A percentile compares a stretch with the other conserved stretches of the same genome.
Evolutionary conservation across 2,113 vertebrate species (phyloP).

Genomic region (Trachemys scripta): DNA sequence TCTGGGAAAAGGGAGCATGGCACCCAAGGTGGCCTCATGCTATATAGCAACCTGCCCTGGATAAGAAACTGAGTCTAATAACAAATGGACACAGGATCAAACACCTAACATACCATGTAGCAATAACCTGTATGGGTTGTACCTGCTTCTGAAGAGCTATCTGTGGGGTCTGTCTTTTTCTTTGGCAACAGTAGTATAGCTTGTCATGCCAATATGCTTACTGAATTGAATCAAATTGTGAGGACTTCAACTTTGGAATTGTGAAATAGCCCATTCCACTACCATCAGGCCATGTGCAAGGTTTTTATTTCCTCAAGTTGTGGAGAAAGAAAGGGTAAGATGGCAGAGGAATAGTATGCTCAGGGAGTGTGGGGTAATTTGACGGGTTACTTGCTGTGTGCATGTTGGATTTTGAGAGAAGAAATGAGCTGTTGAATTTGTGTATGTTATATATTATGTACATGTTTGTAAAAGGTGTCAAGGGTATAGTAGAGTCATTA

Average conservation of each 20-base stretch:
- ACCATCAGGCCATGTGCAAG: not conserved
- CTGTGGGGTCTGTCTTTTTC: not conserved
- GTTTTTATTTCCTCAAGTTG: not conserved
- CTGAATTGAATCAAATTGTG: constrained; percentile 27
- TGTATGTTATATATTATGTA: not conserved
- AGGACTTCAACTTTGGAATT: not conserved
- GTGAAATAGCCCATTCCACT: not conserved
- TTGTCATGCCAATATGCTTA: constrained; percentile 12
- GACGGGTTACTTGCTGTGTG: not conserved
- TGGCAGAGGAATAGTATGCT: not conserved
- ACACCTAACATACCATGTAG: not conserved
- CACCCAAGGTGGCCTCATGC: not conserved
- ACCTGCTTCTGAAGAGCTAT: not conserved
- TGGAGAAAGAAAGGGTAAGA: not conserved
- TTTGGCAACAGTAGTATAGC: not conserved
- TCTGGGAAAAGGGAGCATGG: not conserved
- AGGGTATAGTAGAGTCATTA: not conserved
- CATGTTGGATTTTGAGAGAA: not conserved
- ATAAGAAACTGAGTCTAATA: not conserved
- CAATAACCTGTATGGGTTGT: not conserved
- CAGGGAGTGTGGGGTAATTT: not conserved
- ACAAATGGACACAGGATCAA: not conserved
- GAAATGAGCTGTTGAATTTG: not conserved
- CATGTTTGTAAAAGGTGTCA: not conserved
- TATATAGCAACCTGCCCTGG: not conserved